A percentile compares a stretch with the other conserved stretches of the same genome.
phyloP scores from a whole-genome alignment of 2,113 vertebrate genomes.

The Dasypus novemcinctus region DNA sequence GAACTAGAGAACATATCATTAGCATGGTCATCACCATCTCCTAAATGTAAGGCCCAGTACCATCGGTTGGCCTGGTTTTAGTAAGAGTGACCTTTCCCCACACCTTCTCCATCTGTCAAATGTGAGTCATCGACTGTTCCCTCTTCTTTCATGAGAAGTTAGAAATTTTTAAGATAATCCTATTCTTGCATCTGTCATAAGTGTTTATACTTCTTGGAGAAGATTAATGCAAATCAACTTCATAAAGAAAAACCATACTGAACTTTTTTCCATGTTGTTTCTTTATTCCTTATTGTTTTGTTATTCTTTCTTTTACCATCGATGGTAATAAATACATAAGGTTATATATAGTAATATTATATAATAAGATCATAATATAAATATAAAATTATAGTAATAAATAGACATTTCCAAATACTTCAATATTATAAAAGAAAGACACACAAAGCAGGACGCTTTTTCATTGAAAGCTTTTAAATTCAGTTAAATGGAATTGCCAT shows the following conservation, averaged over 20 bases:
- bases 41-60: background rate
- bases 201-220: background rate
- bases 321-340: background rate
- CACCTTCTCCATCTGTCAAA: accelerated
- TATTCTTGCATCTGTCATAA: background rate
- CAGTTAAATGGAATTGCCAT: background rate
- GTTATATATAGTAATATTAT: too few species aligned
- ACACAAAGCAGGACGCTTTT: background rate
- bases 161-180: background rate
- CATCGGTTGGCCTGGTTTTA: background rate
- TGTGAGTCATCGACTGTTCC: background rate
- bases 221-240: background rate
- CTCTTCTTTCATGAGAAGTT: background rate
- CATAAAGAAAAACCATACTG: background rate
- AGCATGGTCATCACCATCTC: background rate
- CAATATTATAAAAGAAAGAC: background rate
- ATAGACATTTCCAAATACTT: background rate
- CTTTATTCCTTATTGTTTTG: background rate
- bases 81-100: background rate
- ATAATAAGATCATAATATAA: too few species aligned
- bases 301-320: background rate
- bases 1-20: background rate
- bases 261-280: background rate
- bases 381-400: too few species aligned
- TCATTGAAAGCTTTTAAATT: background rate